Evolutionary conservation across 2,113 vertebrate species (phyloP), one percentile per base, ranked within the genome.

Genomic region (Rhinogobius similis): DNA sequence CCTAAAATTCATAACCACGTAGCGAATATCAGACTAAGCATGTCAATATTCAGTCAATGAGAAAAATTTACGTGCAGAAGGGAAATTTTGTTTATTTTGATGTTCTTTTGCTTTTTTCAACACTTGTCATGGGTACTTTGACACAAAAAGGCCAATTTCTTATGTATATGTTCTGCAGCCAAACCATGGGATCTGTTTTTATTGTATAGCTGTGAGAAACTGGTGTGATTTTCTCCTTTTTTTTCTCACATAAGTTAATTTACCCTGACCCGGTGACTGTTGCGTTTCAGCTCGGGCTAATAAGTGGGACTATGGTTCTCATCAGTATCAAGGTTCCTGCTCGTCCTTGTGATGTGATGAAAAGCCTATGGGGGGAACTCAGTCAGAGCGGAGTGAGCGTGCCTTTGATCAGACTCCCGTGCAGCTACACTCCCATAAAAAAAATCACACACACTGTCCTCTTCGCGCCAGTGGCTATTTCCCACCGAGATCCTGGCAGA

Each of bases 321-420:
- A 48, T 44, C 39, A 61, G 68, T 73, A 68, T 36, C 73, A 75
- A 70, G 59, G 72, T n/a, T 68, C 77, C 27, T 24, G 41, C 46
- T 68, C 58, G 65, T 83, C 77, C 78, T 78, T 82, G 78, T 67
- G 75, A 79, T 55, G 62, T 75, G 81, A 86, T 79, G 83, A 76
- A 82, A 87, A 76, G 65, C 56, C 67, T 63, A 12, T 41, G 14
- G 74, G 56, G n/a, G 48, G 58, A 39, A 48, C 29, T 65, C 44
- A 56, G 70, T 75, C 68, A 64, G 39, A 81, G 72, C 67, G 0
- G 26, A 80, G 68, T 14, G 72, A 77, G 70, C 61, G 2, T 1
- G 6, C 58, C 84, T 89, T 88, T 88, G 85, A 91, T 90, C 90
- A 87, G 64, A 79, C 82, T 73, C 70, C 56, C 26, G 9, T 7